Conservation (phyloP, 2,797 vertebrate genomes). For the Galago senegalensis region DNA sequence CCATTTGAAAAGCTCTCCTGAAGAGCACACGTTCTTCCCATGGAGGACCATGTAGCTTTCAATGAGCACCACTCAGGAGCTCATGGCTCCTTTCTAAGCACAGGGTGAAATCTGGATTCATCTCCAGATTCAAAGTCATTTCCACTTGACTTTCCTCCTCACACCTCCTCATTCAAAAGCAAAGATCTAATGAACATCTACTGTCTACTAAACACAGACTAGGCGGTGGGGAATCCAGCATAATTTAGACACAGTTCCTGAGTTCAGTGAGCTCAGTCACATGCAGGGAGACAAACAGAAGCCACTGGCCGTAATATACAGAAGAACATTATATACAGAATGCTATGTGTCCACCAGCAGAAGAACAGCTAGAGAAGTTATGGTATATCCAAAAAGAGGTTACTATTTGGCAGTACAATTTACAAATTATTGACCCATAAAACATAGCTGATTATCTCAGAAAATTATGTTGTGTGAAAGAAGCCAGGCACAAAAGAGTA, state of each 20-base stretch:
- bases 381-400: not conserved
- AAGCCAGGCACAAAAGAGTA: conserved; percentile 13
- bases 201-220: not conserved
- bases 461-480: conserved; percentile 34
- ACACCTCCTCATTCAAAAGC: conserved; percentile 30
- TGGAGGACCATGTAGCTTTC: not conserved
- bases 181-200: conserved; percentile 32
- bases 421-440: not conserved
- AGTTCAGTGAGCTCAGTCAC: not conserved
- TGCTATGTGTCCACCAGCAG: not conserved
- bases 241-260: not conserved
- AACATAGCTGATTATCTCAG: not conserved
- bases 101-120: not conserved
- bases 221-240: not conserved
- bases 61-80: not conserved
- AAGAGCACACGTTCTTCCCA: not conserved
- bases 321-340: not conserved
- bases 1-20: not conserved
- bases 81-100: not conserved
- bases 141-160: not conserved
- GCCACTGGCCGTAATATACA: not conserved
- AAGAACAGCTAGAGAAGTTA: not conserved
- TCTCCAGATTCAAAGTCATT: conserved; percentile 15
- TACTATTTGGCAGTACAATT: conserved; percentile 24
- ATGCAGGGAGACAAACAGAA: conserved; percentile 13